Conservation (phyloP, 1,140 invertebrate genomes). For the Oppia nitens region DNA sequence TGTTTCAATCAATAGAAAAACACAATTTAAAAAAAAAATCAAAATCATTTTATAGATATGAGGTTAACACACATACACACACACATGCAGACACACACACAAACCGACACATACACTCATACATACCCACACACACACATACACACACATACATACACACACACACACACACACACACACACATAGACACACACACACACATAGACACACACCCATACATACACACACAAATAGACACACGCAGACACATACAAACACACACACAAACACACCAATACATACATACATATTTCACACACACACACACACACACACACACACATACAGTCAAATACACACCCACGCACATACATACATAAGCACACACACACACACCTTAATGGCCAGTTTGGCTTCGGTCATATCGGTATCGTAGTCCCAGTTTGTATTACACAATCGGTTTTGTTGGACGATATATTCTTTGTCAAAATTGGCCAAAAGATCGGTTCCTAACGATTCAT, state of each 20-base stretch:
- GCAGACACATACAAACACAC: too few relatives aligned
- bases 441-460: not conserved
- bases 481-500: not conserved
- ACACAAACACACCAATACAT: not conserved
- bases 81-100: not conserved
- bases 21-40: not conserved
- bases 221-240: not conserved
- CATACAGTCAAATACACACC: not conserved
- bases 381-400: not conserved
- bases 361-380: not conserved
- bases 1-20: not conserved
- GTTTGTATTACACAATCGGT: not conserved
- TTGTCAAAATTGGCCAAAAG: not conserved
- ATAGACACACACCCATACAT: not conserved
- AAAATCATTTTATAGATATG: not conserved
- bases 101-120: not conserved
- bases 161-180: not conserved
- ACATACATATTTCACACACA: not conserved
- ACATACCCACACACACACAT: not conserved
- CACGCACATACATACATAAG: not conserved
- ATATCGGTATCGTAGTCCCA: slow-evolving; percentile 18
- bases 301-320: not conserved
- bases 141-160: not conserved
- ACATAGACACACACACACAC: not conserved
- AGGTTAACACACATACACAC: not conserved